Evolutionary conservation across 2,797 vertebrate species (phyloP).

Genomic region (Pantherophis vulpinus): DNA sequence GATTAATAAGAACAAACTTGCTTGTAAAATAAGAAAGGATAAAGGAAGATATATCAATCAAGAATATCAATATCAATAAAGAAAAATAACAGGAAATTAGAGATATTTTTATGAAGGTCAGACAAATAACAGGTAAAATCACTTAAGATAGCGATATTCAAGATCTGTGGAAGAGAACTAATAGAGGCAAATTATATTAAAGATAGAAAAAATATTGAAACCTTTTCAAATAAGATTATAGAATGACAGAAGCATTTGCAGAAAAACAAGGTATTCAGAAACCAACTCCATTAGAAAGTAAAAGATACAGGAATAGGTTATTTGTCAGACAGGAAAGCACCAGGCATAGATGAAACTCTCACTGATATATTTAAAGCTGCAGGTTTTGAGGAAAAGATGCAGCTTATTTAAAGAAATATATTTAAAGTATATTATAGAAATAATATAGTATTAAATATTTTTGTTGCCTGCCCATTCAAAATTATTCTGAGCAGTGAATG

Average conservation of each 20-base stretch:
- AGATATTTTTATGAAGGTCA: neutral
- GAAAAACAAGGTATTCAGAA: neutral
- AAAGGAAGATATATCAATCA: neutral
- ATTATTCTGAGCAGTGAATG: neutral
- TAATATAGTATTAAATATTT: neutral
- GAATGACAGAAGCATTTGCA: neutral
- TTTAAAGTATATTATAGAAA: neutral
- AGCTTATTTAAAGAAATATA: neutral
- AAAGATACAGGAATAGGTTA: neutral
- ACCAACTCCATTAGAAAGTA: neutral
- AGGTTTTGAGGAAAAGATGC: neutral
- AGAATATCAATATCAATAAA: neutral
- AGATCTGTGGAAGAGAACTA: neutral
- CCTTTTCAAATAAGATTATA: neutral
- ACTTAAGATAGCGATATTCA: neutral
- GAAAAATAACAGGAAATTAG: neutral
- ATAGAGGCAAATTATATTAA: neutral
- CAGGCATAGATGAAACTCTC: neutral
- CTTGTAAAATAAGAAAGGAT: neutral
- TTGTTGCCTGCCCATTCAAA: neutral
- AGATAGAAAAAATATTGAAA: neutral
- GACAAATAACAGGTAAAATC: neutral
- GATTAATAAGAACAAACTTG: neutral
- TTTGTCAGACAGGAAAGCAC: neutral
- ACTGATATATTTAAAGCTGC: neutral